Evolutionary conservation across 2,888 invertebrate genomes (phyloP).

Genomic region (Physocephala rufipes): DNA sequence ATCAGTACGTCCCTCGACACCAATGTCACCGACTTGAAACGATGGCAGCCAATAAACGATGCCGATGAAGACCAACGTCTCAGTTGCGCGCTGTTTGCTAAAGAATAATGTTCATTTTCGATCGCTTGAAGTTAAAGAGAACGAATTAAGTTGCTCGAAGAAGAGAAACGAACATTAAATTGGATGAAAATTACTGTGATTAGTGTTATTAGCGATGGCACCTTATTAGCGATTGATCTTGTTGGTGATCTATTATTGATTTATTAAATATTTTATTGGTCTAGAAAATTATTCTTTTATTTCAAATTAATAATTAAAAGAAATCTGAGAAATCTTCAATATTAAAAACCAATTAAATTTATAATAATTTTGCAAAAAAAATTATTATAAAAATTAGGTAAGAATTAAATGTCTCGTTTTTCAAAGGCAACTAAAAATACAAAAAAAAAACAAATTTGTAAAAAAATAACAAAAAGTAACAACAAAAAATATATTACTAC

Average conservation of each 20-base stretch:
- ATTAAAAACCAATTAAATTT: not conserved
- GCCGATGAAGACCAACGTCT: constrained; percentile 20
- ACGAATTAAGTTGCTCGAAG: not conserved
- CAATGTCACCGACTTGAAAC: not conserved
- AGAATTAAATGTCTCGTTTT: too few species aligned
- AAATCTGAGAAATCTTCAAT: not conserved
- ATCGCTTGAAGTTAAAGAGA: not conserved
- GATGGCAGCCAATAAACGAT: not conserved
- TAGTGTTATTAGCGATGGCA: not conserved
- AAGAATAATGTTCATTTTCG: constrained; percentile 25
- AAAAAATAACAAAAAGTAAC: too few species aligned
- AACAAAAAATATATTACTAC: too few species aligned
- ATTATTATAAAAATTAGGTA: not conserved
- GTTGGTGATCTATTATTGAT: too few species aligned
- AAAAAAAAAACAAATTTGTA: not conserved
- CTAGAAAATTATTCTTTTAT: too few species aligned
- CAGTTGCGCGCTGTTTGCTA: constrained; percentile 31
- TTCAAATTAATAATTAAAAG: too few species aligned
- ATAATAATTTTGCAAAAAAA: not conserved
- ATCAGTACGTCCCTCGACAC: not conserved
- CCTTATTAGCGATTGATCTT: too few species aligned
- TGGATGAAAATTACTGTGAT: too few species aligned
- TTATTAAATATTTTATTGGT: too few species aligned
- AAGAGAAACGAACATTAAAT: not conserved
- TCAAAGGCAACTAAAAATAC: not conserved